Percentiles rank a stretch among this genome's conserved stretches.
Evolutionary conservation across 92 coral and sea anemone genomes (phyloP).

Genomic region (Pocillopora meandrina): DNA sequence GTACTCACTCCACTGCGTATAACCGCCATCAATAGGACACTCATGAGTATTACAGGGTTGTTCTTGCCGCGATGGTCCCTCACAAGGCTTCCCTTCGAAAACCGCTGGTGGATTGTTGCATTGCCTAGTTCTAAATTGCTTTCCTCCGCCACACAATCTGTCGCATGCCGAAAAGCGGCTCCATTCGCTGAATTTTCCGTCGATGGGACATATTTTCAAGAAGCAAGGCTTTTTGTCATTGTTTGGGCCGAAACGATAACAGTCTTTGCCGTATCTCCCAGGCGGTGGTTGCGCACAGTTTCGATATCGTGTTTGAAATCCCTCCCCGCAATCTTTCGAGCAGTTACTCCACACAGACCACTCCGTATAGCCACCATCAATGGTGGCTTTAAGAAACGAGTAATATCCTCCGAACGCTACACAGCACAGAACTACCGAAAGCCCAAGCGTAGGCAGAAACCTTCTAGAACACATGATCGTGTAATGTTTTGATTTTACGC

Average conservation of each 20-base stretch:
- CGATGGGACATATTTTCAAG: conserved; percentile 43
- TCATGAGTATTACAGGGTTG: conserved; percentile 8
- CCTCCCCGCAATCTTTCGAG: conserved; percentile 59
- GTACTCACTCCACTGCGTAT: conserved; percentile 27
- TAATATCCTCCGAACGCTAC: conserved; percentile 1
- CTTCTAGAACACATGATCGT: conserved; percentile 34
- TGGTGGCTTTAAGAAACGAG: conserved; percentile 12
- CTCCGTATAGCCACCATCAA: conserved; percentile 45
- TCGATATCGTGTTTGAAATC: conserved; percentile 54
- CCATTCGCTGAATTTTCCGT: conserved; percentile 42
- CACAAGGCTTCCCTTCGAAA: conserved; percentile 46
- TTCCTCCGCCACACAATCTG: conserved; percentile 44
- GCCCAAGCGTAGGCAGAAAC: conserved; percentile 1
- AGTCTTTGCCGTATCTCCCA: conserved; percentile 53
- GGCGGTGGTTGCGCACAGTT: conserved; percentile 62
- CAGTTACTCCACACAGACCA: conserved; percentile 72
- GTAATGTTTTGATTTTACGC: background rate
- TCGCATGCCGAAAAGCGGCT: conserved; percentile 16
- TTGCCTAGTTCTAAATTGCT: conserved; percentile 9
- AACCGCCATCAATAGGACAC: conserved; percentile 33
- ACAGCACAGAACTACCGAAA: conserved; percentile 22
- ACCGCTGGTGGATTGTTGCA: conserved; percentile 54
- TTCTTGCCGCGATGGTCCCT: conserved; percentile 9
- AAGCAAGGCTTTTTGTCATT: conserved; percentile 32
- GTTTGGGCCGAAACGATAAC: conserved; percentile 34